Evolutionary conservation across 2,888 invertebrate genomes (phyloP).

Genomic region (Atethmia centrago): DNA sequence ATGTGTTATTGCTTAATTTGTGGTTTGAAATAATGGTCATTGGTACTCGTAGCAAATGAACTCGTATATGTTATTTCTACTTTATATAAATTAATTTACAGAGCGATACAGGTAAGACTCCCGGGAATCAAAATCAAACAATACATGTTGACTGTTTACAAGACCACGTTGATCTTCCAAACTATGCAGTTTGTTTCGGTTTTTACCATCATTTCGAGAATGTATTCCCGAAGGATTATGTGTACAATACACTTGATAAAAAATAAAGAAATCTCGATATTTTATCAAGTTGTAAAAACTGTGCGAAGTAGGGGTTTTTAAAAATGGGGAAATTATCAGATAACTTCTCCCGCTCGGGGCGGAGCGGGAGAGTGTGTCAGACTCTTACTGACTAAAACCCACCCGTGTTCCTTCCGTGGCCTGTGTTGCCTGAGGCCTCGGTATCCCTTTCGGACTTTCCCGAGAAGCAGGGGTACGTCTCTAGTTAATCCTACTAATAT

Average conservation of each 20-base stretch:
- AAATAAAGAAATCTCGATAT: neutral
- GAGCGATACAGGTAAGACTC: neutral
- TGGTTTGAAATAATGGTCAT: constrained; percentile 7
- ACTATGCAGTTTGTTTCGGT: neutral
- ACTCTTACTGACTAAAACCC: no score
- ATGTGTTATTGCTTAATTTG: constrained; percentile 33
- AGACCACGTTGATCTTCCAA: neutral
- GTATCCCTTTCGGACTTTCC: no score
- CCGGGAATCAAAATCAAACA: neutral
- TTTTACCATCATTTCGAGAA: neutral
- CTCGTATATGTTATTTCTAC: neutral
- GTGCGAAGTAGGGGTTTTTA: neutral
- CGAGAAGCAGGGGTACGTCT: no score
- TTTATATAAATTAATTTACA: neutral
- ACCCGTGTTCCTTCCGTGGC: no score
- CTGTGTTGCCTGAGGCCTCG: no score
- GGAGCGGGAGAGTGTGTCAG: no score
- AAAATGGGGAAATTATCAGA: no score
- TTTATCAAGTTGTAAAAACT: neutral
- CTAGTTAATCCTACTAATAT: no score
- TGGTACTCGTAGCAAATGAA: neutral
- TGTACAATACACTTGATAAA: neutral
- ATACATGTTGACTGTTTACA: neutral
- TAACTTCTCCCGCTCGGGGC: no score
- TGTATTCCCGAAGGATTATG: neutral